These are phyloP conservation scores for Battus philenor DNA, from an alignment of 1,140 invertebrate genomes.

Conservation along the genomic window DNA sequence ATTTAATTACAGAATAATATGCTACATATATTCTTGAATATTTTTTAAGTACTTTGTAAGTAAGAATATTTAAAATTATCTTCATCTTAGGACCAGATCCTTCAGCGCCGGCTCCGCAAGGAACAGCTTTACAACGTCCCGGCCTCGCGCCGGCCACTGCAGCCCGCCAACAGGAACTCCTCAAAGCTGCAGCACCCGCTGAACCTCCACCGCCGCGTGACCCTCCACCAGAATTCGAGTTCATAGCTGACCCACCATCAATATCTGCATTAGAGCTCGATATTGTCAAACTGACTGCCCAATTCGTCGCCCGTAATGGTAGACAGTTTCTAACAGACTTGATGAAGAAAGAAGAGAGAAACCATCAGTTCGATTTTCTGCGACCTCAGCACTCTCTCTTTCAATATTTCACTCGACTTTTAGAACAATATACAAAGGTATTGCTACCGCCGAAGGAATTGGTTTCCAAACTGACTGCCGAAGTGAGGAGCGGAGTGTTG, in stretches of 20 bases:
- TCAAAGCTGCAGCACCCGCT: conserved; percentile 87
- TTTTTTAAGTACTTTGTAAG: too few species aligned
- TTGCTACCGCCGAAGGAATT: conserved; percentile 96
- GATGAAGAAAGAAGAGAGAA: conserved; percentile 98
- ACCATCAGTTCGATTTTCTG: conserved; percentile 99
- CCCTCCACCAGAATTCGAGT: conserved; percentile 97
- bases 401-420: conserved; percentile 97
- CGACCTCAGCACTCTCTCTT: conserved; percentile 99
- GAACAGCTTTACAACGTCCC: conserved; percentile 41
- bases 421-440: conserved; percentile 99
- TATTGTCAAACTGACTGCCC: conserved; percentile 98
- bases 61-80: too few species aligned
- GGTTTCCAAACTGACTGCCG: conserved; percentile 86
- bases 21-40: too few species aligned
- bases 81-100: conserved; percentile 35
- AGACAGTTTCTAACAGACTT: conserved; percentile 98
- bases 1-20: too few species aligned
- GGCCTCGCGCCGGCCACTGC: conserved; percentile 84
- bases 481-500: conserved; percentile 86
- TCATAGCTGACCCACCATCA: conserved; percentile 97
- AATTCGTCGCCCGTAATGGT: conserved; percentile 99
- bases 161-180: conserved; percentile 91
- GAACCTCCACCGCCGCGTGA: conserved; percentile 96
- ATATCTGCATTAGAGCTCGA: conserved; percentile 99
- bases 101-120: conserved; percentile 25